Conservation (phyloP, 1,140 invertebrate species). For the Venturia canescens region DNA sequence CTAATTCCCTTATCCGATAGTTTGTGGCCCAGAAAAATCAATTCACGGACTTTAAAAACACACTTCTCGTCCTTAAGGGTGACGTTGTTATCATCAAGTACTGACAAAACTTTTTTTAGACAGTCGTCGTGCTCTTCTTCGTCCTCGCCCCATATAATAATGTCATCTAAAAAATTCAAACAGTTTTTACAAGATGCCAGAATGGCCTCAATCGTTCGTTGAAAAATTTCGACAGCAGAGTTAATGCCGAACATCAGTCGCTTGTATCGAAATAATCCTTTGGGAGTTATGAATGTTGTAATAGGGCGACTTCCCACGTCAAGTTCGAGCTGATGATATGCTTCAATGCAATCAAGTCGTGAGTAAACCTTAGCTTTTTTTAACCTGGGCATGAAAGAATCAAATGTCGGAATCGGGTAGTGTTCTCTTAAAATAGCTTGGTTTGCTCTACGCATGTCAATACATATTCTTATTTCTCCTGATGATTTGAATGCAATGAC, state of each 20-base stretch:
- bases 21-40: no score
- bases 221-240: constrained; percentile 58
- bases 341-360: constrained; percentile 59
- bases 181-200: no score
- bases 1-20: no score
- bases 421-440: constrained; percentile 59
- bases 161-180: no score
- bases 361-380: constrained; percentile 60
- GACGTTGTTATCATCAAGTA: no score
- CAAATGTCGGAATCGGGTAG: constrained; percentile 59
- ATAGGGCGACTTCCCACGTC: constrained; percentile 51
- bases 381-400: constrained; percentile 55
- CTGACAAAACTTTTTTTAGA: no score
- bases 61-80: no score
- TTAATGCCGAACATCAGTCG: constrained; percentile 58
- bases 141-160: no score
- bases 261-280: constrained; percentile 59
- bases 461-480: constrained; percentile 61
- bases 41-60: no score
- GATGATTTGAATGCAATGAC: constrained; percentile 56
- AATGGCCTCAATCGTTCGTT: no score
- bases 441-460: constrained; percentile 61
- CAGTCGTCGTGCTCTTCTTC: no score
- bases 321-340: constrained; percentile 65
- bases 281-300: constrained; percentile 56